Base-by-base conservation (phyloP, 2,113 vertebrate genomes). In the Camelus bactrianus region DNA sequence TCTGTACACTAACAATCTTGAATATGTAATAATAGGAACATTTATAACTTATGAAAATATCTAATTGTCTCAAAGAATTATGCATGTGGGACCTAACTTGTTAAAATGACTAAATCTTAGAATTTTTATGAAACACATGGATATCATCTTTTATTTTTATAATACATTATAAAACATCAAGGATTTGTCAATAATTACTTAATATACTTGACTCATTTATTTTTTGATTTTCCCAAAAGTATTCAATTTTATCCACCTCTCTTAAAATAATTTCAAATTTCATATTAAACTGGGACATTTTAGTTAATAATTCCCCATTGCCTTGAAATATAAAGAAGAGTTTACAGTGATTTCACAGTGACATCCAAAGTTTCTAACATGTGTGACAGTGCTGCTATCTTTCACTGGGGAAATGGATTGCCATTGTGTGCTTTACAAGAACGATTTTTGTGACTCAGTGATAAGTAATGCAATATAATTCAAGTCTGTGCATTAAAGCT, bases 181-280 rank as follows among this genome's bases (percentile, higher is more conserved):
- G 8, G 10, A 62, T 95, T 88, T 80, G 11, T 82, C 46, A 89
- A 83, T 35, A 69, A 89, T 94, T 89, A 75, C 24, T 89, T 88
- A 93, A 67, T 86, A 92, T 80, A 70, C 67, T 94, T 50, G 20
- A 87, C 46, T 75, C 24, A 70, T 64, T 91, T 83, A 93, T 86
- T 97, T 94, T 87, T 64, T 64, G 35, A 93, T 54, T 97, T 91
- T 16, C 15, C 13, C n/a, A 24, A 58, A 48, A 96, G 58, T 48
- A 91, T 38, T 95, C 86, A 62, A 97, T 93, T 72, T 60, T 80
- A 85, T 64, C 22, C 2, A 70, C 3, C 4, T 82, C 30, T 50
- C 28, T 95, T 4, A 67, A 93, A 80, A 91, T 95, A 95, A 80
- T 91, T 97, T 97, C 26, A 91, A 4, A 73, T 97, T 93, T 93